Base-by-base conservation (phyloP, 2,888 invertebrate genomes). In the Dyspetes luteomarginatus region DNA sequence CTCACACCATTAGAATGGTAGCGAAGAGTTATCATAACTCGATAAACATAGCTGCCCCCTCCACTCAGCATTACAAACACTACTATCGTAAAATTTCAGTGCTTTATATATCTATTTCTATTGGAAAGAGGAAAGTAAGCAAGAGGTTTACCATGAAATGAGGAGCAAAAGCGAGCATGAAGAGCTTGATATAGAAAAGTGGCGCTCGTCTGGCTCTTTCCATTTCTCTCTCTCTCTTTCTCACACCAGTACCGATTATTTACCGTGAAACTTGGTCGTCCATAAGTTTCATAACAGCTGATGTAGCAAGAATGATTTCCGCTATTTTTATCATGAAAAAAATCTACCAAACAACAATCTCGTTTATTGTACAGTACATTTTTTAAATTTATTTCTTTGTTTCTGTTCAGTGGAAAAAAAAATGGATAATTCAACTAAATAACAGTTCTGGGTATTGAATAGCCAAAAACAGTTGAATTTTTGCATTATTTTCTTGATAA, bases 11-110 rank as follows among this genome's bases (percentile, higher is more conserved):
- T 36, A 45, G 56, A 62, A 58, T 50, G 24, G 52, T 36, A 48
- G 45, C 45, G 71, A 67, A 78, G 74, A 85, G 85, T 87, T 85
- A 86, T 86, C 84, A 85, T 85, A 86, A 85, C 85, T 84, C 76
- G 82, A 83, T 85, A 78, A 77, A 81, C 75, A 76, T 72, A 50
- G 17, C 52, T 65, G n/a, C 24, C 48, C 28, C 55, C 17, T 45
- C 15, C 36, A 7, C 26, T 19, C n/a, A 45, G 41, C 41, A 43
- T 62, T 36, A n/a, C 41, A 22, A 64, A 64, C 15, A 36, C 45
- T 7, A 15, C 45, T n/a, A n/a, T 36, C 30, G 19, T 30, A 15
- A 24, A 36, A 30, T 24, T 17, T n/a, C 4, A 17, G 17, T 9
- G 36, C 22, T 43, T 3, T 26, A 36, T 36, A 12, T 12, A 12